phyloP scores from a whole-genome alignment of 1,140 invertebrate genomes.

The Heliconius eleuchia region DNA sequence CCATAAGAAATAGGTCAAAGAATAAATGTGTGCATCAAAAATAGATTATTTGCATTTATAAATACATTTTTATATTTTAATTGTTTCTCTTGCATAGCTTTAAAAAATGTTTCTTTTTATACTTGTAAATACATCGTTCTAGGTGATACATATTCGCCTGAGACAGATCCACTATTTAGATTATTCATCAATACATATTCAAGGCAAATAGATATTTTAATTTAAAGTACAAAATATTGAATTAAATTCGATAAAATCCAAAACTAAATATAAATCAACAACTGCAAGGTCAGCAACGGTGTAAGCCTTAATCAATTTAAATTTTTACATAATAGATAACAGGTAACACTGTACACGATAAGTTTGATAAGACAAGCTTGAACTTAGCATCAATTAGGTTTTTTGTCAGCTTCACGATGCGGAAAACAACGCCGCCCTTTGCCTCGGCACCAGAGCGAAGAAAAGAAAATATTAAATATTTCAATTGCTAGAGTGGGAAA shows the following conservation, averaged over 20 bases:
- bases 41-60: conserved; percentile 13
- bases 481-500: too few relatives aligned
- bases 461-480: too few relatives aligned
- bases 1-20: conserved; percentile 20
- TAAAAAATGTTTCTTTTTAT: background rate
- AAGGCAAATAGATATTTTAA: background rate
- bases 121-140: background rate
- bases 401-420: background rate
- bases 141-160: too few relatives aligned
- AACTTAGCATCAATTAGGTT: background rate
- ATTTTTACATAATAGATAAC: background rate
- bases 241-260: background rate
- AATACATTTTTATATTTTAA: background rate
- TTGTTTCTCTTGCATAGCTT: background rate
- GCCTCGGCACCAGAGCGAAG: too few relatives aligned
- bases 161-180: background rate
- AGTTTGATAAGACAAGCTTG: background rate
- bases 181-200: background rate
- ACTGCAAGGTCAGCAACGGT: background rate
- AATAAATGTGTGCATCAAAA: conserved; percentile 5
- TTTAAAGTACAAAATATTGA: background rate
- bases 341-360: background rate
- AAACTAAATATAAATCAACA: background rate
- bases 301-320: background rate
- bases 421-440: too few relatives aligned